These are phyloP conservation scores for Naja naja DNA, from an alignment of 2,113 vertebrate species.

Conservation along the genomic window DNA sequence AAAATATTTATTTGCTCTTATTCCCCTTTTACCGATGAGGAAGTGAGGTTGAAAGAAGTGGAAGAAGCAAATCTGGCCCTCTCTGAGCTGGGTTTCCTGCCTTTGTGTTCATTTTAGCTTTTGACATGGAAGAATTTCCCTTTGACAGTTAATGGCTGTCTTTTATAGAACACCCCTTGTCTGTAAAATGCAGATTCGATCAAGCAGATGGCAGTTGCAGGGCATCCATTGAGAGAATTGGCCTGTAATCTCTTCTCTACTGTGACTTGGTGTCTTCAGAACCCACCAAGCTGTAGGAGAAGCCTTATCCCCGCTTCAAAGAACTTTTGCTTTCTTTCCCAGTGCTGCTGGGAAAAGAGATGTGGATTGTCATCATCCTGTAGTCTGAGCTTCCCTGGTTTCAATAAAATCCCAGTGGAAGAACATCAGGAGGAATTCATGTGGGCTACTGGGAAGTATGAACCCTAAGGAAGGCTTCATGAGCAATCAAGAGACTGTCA, in stretches of 20 bases:
- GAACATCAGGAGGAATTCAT: not conserved
- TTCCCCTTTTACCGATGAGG: not conserved
- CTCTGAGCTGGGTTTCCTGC: not conserved
- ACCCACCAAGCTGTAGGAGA: not conserved
- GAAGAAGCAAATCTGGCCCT: not conserved
- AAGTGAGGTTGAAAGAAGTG: not conserved
- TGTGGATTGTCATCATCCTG: not conserved
- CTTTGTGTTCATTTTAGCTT: not conserved
- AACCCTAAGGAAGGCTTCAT: not conserved
- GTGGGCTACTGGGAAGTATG: not conserved
- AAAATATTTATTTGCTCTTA: not conserved
- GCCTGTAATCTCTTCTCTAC: not conserved
- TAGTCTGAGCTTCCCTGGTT: not conserved
- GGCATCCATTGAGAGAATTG: not conserved
- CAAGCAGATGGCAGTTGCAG: not conserved
- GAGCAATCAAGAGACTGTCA: not conserved
- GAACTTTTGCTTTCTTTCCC: not conserved
- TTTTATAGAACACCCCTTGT: not conserved
- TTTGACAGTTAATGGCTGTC: not conserved
- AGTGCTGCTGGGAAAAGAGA: not conserved
- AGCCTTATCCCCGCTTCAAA: not conserved
- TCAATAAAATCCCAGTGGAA: not conserved
- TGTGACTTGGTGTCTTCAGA: not conserved
- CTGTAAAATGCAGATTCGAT: not conserved
- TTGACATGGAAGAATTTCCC: not conserved